phyloP scores from a whole-genome alignment of 30 jellyfish, hydroid and myxozoan species.

The Sanderia malayensis region DNA sequence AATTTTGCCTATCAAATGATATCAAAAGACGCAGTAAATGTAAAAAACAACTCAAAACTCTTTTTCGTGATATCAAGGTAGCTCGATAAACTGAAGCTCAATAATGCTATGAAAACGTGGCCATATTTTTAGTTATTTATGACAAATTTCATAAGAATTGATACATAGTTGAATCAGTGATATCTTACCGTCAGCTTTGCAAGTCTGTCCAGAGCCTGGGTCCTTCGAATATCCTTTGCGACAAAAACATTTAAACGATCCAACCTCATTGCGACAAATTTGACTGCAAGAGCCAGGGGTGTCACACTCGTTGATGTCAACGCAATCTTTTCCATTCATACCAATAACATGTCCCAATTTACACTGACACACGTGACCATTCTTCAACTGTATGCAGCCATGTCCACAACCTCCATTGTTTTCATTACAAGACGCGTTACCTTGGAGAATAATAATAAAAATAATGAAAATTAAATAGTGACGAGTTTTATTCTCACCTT shows the following conservation, averaged over 20 bases:
- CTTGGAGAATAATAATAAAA: conserved; percentile 1
- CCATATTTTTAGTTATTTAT: no score
- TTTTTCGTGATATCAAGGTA: neutral
- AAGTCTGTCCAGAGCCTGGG: conserved; percentile 21
- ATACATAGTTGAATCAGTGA: neutral
- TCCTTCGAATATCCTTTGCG: conserved; percentile 67
- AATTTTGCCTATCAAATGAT: no score
- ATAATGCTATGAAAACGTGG: neutral
- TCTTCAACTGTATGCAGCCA: conserved; percentile 62
- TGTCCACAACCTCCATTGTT: conserved; percentile 79
- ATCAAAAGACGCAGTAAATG: neutral
- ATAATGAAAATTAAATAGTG: no score
- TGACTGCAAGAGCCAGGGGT: conserved; percentile 83
- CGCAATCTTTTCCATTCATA: conserved; percentile 59
- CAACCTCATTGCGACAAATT: conserved; percentile 60
- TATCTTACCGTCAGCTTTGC: conserved; percentile 77
- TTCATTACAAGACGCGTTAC: conserved; percentile 30
- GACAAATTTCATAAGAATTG: no score
- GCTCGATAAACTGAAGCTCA: neutral
- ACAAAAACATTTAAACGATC: conserved; percentile 88
- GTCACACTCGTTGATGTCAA: conserved; percentile 81
- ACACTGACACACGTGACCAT: conserved; percentile 81
- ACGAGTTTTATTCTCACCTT: no score
- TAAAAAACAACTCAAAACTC: neutral
- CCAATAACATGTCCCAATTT: conserved; percentile 58